Conservation (phyloP, 2,797 vertebrate species). For the Danio jaintianensis region DNA sequence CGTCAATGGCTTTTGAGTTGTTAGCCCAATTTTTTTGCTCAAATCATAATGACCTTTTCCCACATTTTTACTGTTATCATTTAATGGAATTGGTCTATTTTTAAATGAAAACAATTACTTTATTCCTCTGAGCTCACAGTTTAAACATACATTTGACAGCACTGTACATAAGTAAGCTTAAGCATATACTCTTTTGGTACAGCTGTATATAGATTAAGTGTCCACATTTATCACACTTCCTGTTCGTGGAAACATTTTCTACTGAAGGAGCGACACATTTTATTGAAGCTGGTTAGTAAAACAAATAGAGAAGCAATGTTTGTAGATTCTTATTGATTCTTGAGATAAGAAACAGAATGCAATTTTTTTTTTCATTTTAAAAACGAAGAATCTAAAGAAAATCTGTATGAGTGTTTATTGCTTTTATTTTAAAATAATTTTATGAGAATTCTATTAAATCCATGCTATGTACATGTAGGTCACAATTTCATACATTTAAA, state of each 20-base stretch:
- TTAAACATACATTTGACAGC: not conserved
- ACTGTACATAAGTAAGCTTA: not conserved
- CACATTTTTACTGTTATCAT: not conserved
- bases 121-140: not conserved
- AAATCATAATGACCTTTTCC: not conserved
- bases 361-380: too few relatives aligned
- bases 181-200: not conserved
- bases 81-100: not conserved
- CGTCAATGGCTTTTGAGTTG: not conserved
- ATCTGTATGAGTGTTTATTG: too few relatives aligned
- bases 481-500: too few relatives aligned
- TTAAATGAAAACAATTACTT: not conserved
- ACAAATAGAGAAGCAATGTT: not conserved
- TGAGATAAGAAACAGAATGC: too few relatives aligned
- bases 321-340: too few relatives aligned
- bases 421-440: too few relatives aligned
- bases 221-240: conserved; percentile 2
- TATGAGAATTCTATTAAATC: too few relatives aligned
- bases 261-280: not conserved
- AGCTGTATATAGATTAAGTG: not conserved
- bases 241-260: not conserved
- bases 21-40: not conserved
- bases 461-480: too few relatives aligned
- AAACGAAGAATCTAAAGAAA: too few relatives aligned
- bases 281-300: not conserved